phyloP scores from a whole-genome alignment of 2,888 invertebrate species.

The Drepanosiphum platanoidis region DNA sequence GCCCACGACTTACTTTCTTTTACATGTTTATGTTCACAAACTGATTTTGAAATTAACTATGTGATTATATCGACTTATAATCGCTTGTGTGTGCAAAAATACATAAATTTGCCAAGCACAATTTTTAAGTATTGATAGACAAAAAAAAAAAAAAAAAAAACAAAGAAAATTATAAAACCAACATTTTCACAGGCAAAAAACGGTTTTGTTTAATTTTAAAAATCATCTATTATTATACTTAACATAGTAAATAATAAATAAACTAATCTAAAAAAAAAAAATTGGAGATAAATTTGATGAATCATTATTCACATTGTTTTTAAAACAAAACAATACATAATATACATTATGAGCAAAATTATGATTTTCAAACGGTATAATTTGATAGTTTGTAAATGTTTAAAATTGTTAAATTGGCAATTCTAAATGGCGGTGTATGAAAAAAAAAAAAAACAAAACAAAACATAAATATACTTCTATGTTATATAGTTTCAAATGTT shows the following conservation, averaged over 20 bases:
- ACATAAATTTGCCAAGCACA: constrained; percentile 29
- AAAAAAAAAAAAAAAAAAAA: neutral
- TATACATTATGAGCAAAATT: constrained; percentile 45
- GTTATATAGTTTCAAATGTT: neutral
- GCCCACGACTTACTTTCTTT: constrained; percentile 21
- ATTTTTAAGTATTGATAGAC: too few species aligned
- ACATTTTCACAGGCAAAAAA: neutral
- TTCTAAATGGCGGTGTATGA: constrained; percentile 7
- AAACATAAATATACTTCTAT: neutral
- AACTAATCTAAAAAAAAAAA: constrained; percentile 36
- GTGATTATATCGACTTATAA: constrained; percentile 24
- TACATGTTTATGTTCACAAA: constrained; percentile 30
- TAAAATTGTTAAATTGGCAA: neutral
- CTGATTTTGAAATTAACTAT: constrained; percentile 31
- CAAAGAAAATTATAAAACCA: neutral
- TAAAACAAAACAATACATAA: constrained; percentile 58
- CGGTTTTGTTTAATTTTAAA: constrained; percentile 13
- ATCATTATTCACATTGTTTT: constrained; percentile 45
- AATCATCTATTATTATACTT: neutral
- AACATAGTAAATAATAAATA: constrained; percentile 46
- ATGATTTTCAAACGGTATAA: constrained; percentile 36
- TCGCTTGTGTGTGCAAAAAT: neutral
- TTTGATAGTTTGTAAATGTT: neutral
- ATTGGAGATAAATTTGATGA: constrained; percentile 35
- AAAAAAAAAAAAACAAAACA: constrained; percentile 21